A percentile compares a stretch with the other conserved stretches of the same genome.
Evolutionary conservation across 2,113 vertebrate species (phyloP).

Genomic region (Chrysemys picta): DNA sequence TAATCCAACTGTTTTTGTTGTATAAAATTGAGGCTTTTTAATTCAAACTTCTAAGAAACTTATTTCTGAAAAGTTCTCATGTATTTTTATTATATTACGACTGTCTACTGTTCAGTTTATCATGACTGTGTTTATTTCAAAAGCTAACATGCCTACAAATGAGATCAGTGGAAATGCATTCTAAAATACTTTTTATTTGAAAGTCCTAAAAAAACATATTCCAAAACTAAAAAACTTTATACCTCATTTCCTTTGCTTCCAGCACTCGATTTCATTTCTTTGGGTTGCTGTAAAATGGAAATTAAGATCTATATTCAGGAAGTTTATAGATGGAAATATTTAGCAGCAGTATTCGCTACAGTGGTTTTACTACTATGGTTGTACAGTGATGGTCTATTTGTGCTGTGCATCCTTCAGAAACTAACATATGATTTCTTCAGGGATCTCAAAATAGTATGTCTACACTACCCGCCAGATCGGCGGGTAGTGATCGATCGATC

Average conservation of each 20-base stretch:
- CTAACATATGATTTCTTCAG: neutral
- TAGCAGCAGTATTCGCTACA: neutral
- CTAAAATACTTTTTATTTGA: neutral
- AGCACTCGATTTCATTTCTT: constrained; percentile 92
- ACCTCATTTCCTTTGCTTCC: constrained; percentile 96
- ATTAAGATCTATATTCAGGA: constrained; percentile 56
- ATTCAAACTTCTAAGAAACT: neutral
- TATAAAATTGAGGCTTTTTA: neutral
- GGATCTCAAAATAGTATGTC: neutral
- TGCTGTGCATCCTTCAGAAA: neutral
- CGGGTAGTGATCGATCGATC: too few relatives aligned
- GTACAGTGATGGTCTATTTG: neutral
- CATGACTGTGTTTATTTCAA: neutral
- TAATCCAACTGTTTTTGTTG: neutral
- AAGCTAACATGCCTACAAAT: neutral
- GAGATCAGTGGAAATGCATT: neutral
- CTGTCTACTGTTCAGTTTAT: neutral
- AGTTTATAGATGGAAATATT: neutral
- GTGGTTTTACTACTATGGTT: neutral
- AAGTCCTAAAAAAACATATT: neutral
- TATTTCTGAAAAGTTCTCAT: neutral
- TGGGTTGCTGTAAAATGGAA: constrained; percentile 88
- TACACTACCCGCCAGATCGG: too few relatives aligned
- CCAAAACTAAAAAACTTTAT: constrained; percentile 35
- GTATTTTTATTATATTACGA: neutral